Evolutionary conservation across 2,797 vertebrate genomes (phyloP).

Genomic region (Champsocephalus gunnari): DNA sequence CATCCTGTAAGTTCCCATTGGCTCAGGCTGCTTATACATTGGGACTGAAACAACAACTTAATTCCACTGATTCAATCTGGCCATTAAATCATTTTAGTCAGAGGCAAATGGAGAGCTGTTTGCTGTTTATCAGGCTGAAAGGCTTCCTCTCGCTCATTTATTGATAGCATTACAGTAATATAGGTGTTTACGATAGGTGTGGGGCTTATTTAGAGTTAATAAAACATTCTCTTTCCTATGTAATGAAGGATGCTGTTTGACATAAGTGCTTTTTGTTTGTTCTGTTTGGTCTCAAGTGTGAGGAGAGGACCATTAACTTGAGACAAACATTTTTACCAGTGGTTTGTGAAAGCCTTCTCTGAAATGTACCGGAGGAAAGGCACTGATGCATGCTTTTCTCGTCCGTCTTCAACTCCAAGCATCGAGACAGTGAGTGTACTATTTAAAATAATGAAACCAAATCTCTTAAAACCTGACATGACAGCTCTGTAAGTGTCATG

Average conservation of each 20-base stretch:
- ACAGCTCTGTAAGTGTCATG: neutral
- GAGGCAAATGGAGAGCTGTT: conserved; percentile 81
- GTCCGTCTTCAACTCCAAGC: conserved; percentile 18
- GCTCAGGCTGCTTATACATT: conserved; percentile 67
- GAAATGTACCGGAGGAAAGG: conserved; percentile 62
- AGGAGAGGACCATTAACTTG: conserved; percentile 83
- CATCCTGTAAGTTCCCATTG: conserved; percentile 36
- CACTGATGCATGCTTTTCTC: conserved; percentile 54
- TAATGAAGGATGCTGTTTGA: conserved; percentile 82
- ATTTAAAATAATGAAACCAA: neutral
- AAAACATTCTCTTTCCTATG: conserved; percentile 84
- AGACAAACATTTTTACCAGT: conserved; percentile 85
- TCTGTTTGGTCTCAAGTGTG: conserved; percentile 84
- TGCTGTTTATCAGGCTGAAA: conserved; percentile 83
- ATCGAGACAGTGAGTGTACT: neutral
- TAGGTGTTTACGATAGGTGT: conserved; percentile 85
- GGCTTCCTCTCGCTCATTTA: conserved; percentile 77
- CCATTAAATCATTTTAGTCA: conserved; percentile 83
- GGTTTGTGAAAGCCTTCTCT: conserved; percentile 84
- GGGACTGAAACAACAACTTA: conserved; percentile 77
- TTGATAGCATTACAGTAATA: conserved; percentile 84
- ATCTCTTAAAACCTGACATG: neutral
- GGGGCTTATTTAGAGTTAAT: conserved; percentile 85
- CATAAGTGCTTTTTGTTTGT: conserved; percentile 87
- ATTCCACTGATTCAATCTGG: conserved; percentile 77